Conservation (phyloP, 37 sponge, comb jelly and placozoan genomes). For the Axinella damicornis region DNA sequence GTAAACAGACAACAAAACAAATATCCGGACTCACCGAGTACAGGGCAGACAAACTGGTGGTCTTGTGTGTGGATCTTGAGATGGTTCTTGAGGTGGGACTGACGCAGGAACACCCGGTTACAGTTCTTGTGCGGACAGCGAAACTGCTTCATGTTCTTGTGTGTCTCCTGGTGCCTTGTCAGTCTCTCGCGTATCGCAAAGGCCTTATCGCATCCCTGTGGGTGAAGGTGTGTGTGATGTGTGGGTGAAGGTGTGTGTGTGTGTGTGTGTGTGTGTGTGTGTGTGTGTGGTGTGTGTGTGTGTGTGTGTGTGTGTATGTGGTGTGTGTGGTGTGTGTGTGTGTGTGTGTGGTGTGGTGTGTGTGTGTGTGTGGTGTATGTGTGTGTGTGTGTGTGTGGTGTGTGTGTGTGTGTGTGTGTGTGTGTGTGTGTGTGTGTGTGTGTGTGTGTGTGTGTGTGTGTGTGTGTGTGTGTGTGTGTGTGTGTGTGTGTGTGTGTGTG, state of each 20-base stretch:
- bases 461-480: constrained; percentile 75
- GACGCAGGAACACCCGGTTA: constrained; percentile 61
- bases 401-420: not conserved
- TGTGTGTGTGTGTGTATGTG: constrained; percentile 72
- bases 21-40: constrained; percentile 52
- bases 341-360: not conserved
- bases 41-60: constrained; percentile 62
- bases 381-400: constrained; percentile 40
- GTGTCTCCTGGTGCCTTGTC: constrained; percentile 35
- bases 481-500: constrained; percentile 58
- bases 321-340: constrained; percentile 67
- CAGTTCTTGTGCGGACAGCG: constrained; percentile 68
- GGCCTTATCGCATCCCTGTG: constrained; percentile 60
- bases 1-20: no score
- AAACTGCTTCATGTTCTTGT: constrained; percentile 48
- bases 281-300: constrained; percentile 70
- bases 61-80: constrained; percentile 68
- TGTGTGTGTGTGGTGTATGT: not conserved
- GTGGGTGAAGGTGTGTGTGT: constrained; percentile 7
- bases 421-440: constrained; percentile 63
- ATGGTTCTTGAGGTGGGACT: constrained; percentile 71
- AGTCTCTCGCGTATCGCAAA: constrained; percentile 55
- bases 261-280: constrained; percentile 52
- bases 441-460: constrained; percentile 68
- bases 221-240: not conserved